A percentile compares a stretch with the other conserved stretches of the same genome.
These are phyloP conservation scores for Plecotus auritus DNA, from an alignment of 2,113 vertebrate genomes.

Conservation along the genomic window DNA sequence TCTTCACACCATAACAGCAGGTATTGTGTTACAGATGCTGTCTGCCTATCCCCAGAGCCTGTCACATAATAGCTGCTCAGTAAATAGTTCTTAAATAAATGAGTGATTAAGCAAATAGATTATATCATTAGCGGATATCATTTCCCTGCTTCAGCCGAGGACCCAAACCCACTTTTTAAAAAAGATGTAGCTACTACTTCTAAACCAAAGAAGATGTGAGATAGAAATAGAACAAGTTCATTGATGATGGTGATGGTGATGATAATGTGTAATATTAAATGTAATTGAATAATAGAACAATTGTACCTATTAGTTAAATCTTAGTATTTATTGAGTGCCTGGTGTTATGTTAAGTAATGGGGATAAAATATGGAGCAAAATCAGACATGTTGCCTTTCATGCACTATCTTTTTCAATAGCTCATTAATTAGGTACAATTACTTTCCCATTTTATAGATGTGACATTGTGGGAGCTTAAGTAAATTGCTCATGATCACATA, in stretches of 20 bases:
- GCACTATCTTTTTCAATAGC: not conserved
- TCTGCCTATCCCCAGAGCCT: not conserved
- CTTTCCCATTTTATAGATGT: not conserved
- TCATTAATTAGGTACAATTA: not conserved
- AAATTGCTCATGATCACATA: not conserved
- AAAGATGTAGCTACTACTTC: not conserved
- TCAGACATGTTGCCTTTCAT: not conserved
- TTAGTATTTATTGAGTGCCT: not conserved
- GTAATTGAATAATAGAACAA: not conserved
- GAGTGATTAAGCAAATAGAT: not conserved
- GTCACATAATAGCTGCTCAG: not conserved
- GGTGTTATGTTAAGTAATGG: not conserved
- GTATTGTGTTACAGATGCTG: not conserved
- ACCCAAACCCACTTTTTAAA: not conserved
- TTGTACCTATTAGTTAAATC: not conserved
- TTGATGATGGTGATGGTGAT: not conserved
- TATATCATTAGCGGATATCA: not conserved
- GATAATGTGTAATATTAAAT: not conserved
- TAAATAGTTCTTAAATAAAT: constrained; percentile 36
- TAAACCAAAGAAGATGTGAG: not conserved
- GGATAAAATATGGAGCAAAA: not conserved
- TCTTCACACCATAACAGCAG: not conserved
- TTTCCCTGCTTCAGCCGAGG: not conserved
- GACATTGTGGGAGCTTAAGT: constrained; percentile 1
- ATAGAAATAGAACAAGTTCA: not conserved